phyloP scores from a whole-genome alignment of 2,113 vertebrate genomes.

The Peromyscus californicus region DNA sequence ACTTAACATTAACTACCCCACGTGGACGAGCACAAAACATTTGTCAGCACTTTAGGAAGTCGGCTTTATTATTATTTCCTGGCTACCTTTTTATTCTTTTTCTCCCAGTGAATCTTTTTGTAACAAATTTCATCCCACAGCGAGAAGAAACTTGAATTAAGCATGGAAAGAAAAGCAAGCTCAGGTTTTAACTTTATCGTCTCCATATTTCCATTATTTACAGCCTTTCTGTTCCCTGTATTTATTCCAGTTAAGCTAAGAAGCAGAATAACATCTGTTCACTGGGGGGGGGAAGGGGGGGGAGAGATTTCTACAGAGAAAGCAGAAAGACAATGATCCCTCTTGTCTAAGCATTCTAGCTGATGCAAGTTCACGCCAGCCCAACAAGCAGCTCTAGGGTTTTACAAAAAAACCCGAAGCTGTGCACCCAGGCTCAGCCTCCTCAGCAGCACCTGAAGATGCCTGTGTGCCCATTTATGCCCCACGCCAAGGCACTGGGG shows the following conservation, averaged over 20 bases:
- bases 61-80: not conserved
- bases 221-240: slow-evolving; percentile 37
- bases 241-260: slow-evolving; percentile 23
- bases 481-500: not conserved
- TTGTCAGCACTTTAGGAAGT: not conserved
- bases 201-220: slow-evolving; percentile 55
- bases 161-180: slow-evolving; percentile 1
- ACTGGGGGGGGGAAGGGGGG: not conserved
- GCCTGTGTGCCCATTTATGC: not conserved
- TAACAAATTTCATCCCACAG: slow-evolving; percentile 46
- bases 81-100: slow-evolving; percentile 4
- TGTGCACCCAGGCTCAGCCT: not conserved
- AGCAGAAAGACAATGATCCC: not conserved
- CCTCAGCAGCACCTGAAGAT: not conserved
- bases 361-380: not conserved
- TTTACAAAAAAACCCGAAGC: not conserved
- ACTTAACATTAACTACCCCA: not conserved
- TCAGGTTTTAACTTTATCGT: slow-evolving; percentile 44
- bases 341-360: not conserved
- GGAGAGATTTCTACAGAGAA: not conserved
- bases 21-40: not conserved
- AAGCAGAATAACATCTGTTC: slow-evolving; percentile 33
- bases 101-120: slow-evolving; percentile 52
- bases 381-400: not conserved
- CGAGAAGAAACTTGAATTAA: slow-evolving; percentile 61